phyloP scores from a whole-genome alignment of 2,888 invertebrate genomes.

The Caenorhabditis imperialis region DNA sequence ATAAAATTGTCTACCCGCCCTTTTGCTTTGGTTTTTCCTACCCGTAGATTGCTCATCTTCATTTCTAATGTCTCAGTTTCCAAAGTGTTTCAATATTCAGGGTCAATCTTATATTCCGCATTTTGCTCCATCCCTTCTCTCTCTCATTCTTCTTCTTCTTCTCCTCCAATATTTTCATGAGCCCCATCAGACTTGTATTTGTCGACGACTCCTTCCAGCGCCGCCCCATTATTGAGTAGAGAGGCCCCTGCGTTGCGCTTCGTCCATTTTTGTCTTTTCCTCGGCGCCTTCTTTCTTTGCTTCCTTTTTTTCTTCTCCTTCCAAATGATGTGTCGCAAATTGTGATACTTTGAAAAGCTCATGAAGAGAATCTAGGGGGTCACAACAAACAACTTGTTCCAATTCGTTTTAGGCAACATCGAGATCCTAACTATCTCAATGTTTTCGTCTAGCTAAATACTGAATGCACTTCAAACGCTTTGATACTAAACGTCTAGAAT shows the following conservation, averaged over 20 bases:
- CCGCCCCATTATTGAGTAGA: slow-evolving; percentile 53
- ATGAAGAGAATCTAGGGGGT: slow-evolving; percentile 42
- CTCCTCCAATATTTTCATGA: slow-evolving; percentile 45
- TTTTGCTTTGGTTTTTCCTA: neutral
- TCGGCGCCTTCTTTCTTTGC: slow-evolving; percentile 10
- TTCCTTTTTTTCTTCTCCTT: slow-evolving; percentile 6
- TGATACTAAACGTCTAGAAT: no score
- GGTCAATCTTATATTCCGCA: no score
- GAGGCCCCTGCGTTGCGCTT: neutral
- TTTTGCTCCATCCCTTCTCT: slow-evolving; percentile 7
- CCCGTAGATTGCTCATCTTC: neutral
- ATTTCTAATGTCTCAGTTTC: slow-evolving; percentile 1
- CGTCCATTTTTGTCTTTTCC: slow-evolving; percentile 40
- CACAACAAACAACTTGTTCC: slow-evolving; percentile 50
- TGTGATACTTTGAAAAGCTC: slow-evolving; percentile 51
- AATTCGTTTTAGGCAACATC: slow-evolving; percentile 45
- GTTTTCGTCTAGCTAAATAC: no score
- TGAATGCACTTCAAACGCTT: no score
- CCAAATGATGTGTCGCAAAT: slow-evolving; percentile 48
- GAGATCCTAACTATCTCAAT: no score
- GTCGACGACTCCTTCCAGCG: slow-evolving; percentile 51
- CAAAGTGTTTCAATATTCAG: no score
- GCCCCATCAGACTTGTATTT: slow-evolving; percentile 52
- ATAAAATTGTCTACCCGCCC: slow-evolving; percentile 6
- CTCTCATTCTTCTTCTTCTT: slow-evolving; percentile 35